Conservation (phyloP, 2,113 vertebrate genomes). For the Choloepus hoffmanni region DNA sequence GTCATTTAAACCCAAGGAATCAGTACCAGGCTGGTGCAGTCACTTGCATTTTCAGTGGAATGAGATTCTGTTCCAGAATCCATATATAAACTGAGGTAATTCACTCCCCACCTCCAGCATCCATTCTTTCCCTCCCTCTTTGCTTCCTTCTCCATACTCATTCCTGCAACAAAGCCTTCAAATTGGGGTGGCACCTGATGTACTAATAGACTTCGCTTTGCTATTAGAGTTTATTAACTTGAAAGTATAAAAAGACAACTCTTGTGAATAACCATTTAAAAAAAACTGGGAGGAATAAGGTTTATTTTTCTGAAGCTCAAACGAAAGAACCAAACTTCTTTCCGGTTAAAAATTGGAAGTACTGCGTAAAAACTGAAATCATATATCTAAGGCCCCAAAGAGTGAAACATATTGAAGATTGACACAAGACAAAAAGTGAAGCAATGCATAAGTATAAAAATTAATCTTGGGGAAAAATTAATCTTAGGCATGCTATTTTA, state of each 20-base stretch:
- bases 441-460: slow-evolving; percentile 28
- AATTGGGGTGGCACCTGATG: not conserved
- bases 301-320: not conserved
- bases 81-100: not conserved
- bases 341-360: not conserved
- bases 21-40: not conserved
- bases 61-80: not conserved
- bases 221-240: not conserved
- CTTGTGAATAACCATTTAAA: not conserved
- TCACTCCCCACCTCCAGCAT: fast-evolving
- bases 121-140: not conserved
- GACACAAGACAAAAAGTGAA: slow-evolving; percentile 10
- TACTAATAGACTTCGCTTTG: not conserved
- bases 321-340: not conserved
- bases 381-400: not conserved
- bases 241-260: not conserved
- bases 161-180: not conserved
- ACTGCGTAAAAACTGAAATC: not conserved
- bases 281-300: not conserved
- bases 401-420: not conserved
- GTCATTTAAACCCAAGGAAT: not conserved
- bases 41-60: fast-evolving
- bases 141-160: not conserved
- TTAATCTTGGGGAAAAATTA: not conserved
- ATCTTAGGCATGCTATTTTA: not conserved